Conservation (phyloP, 2,113 vertebrate species). For the Atlantisia rogersi region DNA sequence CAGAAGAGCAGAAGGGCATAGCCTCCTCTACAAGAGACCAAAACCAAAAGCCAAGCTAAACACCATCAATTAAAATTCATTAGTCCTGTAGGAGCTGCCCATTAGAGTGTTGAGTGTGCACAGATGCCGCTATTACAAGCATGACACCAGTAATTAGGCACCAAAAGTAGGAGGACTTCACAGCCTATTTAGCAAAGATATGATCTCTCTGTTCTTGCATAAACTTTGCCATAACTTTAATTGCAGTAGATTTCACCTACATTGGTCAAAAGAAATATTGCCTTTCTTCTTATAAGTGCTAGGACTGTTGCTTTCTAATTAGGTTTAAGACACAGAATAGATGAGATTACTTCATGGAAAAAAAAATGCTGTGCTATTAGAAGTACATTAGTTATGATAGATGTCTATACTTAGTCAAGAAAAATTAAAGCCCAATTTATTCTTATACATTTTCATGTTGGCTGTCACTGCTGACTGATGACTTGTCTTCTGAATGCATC, state of each 20-base stretch:
- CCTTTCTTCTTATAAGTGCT: constrained; percentile 42
- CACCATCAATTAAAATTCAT: constrained; percentile 87
- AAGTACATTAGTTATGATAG: constrained; percentile 74
- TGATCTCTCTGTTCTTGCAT: constrained; percentile 58
- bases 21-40: constrained; percentile 69
- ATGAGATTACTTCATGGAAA: constrained; percentile 60
- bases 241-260: constrained; percentile 57
- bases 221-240: constrained; percentile 74
- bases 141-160: constrained; percentile 80
- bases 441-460: constrained; percentile 70
- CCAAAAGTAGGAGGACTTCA: constrained; percentile 76
- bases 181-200: constrained; percentile 78
- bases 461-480: constrained; percentile 70
- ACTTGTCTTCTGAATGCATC: constrained; percentile 64
- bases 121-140: constrained; percentile 80
- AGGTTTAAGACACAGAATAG: constrained; percentile 72
- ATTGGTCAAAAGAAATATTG: constrained; percentile 66
- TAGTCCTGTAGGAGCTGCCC: constrained; percentile 83
- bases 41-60: constrained; percentile 80
- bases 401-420: constrained; percentile 75
- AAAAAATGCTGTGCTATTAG: constrained; percentile 45
- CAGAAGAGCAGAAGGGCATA: constrained; percentile 76
- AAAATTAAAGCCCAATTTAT: constrained; percentile 77
- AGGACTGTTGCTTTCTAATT: constrained; percentile 72
- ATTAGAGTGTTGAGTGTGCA: constrained; percentile 78